Conservation (phyloP, 2,888 invertebrate genomes). For the Catocala nupta region DNA sequence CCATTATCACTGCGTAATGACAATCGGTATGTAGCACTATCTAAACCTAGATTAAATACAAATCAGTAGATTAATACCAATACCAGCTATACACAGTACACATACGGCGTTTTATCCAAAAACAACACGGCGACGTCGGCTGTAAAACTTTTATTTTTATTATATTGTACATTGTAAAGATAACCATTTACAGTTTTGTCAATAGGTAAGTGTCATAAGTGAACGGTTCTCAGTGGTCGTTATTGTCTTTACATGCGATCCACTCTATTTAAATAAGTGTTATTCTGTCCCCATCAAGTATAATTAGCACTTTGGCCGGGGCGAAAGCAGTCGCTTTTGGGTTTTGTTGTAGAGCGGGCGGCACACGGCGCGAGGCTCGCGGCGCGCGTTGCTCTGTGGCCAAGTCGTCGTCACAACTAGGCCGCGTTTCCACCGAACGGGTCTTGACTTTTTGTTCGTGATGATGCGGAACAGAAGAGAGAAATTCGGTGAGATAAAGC, state of each 20-base stretch:
- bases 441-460: slow-evolving; percentile 84
- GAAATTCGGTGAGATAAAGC: slow-evolving; percentile 85
- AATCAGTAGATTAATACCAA: not conserved
- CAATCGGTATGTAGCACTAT: too few relatives aligned
- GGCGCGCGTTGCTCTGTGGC: slow-evolving; percentile 58
- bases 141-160: slow-evolving; percentile 12
- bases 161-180: slow-evolving; percentile 9
- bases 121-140: not conserved
- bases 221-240: slow-evolving; percentile 39
- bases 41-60: not conserved
- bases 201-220: slow-evolving; percentile 21
- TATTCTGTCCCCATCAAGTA: slow-evolving; percentile 58
- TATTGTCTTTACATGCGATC: slow-evolving; percentile 50
- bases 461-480: slow-evolving; percentile 85
- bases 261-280: slow-evolving; percentile 54
- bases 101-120: slow-evolving; percentile 1
- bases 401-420: slow-evolving; percentile 72
- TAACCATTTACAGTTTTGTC: slow-evolving; percentile 15
- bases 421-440: slow-evolving; percentile 81
- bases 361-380: not conserved
- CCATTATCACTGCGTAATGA: not conserved
- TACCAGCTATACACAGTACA: not conserved
- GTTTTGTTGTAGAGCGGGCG: slow-evolving; percentile 53
- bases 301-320: slow-evolving; percentile 64
- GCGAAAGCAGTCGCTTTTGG: slow-evolving; percentile 62